Evolutionary conservation across 2,888 invertebrate genomes (phyloP).

Genomic region (Ptychoptera albimana): DNA sequence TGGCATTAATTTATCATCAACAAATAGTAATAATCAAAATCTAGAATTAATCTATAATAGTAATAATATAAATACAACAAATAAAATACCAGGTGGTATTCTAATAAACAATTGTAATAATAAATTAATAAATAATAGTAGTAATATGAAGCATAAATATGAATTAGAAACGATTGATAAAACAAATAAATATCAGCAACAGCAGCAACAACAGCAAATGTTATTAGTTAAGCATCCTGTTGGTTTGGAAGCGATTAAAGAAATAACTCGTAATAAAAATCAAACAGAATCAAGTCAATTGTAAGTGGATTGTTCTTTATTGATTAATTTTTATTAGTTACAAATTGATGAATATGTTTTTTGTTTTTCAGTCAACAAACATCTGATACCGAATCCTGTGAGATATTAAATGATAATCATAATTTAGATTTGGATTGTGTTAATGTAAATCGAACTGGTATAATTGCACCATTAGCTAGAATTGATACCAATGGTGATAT

Average conservation of each 20-base stretch:
- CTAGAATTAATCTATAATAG: too few relatives aligned
- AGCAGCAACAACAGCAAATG: slow-evolving; percentile 5
- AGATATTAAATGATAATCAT: slow-evolving; percentile 28
- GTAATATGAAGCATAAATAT: slow-evolving; percentile 22
- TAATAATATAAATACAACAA: too few relatives aligned
- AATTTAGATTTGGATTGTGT: neutral
- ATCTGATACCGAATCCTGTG: slow-evolving; percentile 30
- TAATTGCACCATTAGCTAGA: too few relatives aligned
- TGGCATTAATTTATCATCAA: too few relatives aligned
- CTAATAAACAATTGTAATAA: too few relatives aligned
- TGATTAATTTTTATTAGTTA: neutral
- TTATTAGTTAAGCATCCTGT: slow-evolving; percentile 44
- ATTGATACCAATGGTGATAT: too few relatives aligned
- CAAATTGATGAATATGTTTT: slow-evolving; percentile 5
- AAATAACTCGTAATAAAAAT: slow-evolving; percentile 49
- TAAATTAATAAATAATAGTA: slow-evolving; percentile 5
- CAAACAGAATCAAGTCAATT: slow-evolving; percentile 31
- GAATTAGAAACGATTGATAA: slow-evolving; percentile 17
- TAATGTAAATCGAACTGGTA: too few relatives aligned
- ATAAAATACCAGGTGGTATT: too few relatives aligned
- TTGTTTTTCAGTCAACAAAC: slow-evolving; percentile 22
- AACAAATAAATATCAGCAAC: slow-evolving; percentile 4
- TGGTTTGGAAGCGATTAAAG: slow-evolving; percentile 62
- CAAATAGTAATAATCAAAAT: too few relatives aligned
- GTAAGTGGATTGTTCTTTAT: slow-evolving; percentile 17